Percentiles rank a stretch among this genome's conserved stretches.
phyloP scores from a whole-genome alignment of 1,140 invertebrate species.

The Drosophila simulans region DNA sequence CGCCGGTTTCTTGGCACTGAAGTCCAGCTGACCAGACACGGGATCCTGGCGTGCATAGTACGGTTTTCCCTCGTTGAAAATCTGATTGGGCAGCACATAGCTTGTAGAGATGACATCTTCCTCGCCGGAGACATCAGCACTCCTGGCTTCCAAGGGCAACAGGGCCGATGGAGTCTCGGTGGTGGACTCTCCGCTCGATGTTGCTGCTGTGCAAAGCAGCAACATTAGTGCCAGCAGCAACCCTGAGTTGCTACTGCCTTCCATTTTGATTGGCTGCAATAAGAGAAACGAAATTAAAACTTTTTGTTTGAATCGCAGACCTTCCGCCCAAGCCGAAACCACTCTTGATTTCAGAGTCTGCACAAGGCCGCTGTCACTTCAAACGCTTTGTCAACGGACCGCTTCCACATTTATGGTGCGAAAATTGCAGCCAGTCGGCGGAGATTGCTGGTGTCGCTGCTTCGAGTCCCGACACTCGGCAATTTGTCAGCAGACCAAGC shows the following conservation, averaged over 20 bases:
- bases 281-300: not conserved
- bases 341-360: constrained; percentile 48
- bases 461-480: constrained; percentile 20
- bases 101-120: constrained; percentile 77
- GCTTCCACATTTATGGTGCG: constrained; percentile 55
- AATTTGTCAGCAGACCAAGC: constrained; percentile 43
- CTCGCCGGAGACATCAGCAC: constrained; percentile 58
- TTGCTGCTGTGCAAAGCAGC: constrained; percentile 20
- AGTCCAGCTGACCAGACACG: constrained; percentile 88
- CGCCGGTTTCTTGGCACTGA: constrained; percentile 86
- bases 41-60: constrained; percentile 90
- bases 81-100: constrained; percentile 83
- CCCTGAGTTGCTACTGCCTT: constrained; percentile 15
- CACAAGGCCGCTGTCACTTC: constrained; percentile 51
- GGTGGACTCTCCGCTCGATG: constrained; percentile 10
- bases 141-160: constrained; percentile 69
- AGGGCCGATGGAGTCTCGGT: constrained; percentile 57
- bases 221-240: constrained; percentile 40
- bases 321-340: constrained; percentile 43
- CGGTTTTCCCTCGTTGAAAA: constrained; percentile 89
- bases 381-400: constrained; percentile 35
- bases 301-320: constrained; percentile 16
- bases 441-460: constrained; percentile 20
- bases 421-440: constrained; percentile 45
- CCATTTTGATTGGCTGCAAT: constrained; percentile 45